Percentiles rank a stretch among this genome's conserved stretches.
Conservation (phyloP, 1,140 invertebrate genomes). For the Lepidostoma basale region DNA sequence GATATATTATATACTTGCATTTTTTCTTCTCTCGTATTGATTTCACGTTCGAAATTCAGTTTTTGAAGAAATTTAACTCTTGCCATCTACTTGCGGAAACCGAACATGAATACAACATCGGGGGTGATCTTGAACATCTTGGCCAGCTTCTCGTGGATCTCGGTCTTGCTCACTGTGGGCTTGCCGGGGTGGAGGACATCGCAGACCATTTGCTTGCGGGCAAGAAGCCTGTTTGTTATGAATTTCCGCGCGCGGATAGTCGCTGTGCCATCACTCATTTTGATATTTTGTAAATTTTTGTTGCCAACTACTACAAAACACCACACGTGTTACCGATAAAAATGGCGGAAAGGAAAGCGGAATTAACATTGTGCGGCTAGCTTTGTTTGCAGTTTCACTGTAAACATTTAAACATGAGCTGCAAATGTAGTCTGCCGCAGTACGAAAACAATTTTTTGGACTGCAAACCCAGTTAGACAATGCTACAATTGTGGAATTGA, state of each 20-base stretch:
- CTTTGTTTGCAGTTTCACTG: no score
- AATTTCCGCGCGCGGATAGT: constrained; percentile 98
- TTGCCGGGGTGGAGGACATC: constrained; percentile 97
- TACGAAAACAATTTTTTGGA: no score
- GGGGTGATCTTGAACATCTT: constrained; percentile 99
- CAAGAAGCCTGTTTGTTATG: constrained; percentile 97
- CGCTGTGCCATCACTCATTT: constrained; percentile 71
- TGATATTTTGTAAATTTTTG: constrained; percentile 47
- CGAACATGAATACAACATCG: constrained; percentile 97
- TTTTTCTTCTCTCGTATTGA: no score
- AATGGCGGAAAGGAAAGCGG: constrained; percentile 40
- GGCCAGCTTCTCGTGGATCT: constrained; percentile 95
- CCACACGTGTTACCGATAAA: constrained; percentile 39
- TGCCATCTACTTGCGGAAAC: no score
- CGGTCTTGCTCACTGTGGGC: constrained; percentile 94
- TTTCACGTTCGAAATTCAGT: no score
- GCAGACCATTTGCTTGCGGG: constrained; percentile 98
- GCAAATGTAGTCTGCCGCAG: no score
- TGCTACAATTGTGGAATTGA: no score
- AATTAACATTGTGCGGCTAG: no score
- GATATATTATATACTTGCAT: no score
- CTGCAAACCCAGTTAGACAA: no score
- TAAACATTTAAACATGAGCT: no score
- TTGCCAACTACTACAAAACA: constrained; percentile 35
- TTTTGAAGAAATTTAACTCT: no score